phyloP scores from a whole-genome alignment of 2,113 vertebrate genomes.

The Oryctolagus cuniculus region mOryCun1.1 NC_091435.1:140904501-140905000 shows the following conservation, averaged over 20 bases:
- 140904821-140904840: not conserved
- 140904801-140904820: conserved; percentile 33
- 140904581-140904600: not conserved
- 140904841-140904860: conserved; percentile 36
- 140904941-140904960: conserved; percentile 24
- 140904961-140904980: not conserved
- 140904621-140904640: not conserved
- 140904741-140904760: not conserved
- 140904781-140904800: not conserved
- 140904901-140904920: conserved; percentile 30
- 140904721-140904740: not conserved
- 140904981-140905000: not conserved
- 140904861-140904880: conserved; percentile 23
- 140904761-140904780: not conserved
- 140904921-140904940: not conserved
- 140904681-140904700: not conserved
- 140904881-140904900: not conserved
- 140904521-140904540: conserved; percentile 19
- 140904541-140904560: not conserved
- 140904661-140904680: not conserved
- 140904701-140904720: not conserved
- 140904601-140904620: not conserved
- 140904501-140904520: not conserved
- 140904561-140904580: not conserved
- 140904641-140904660: not conserved